Conservation (phyloP, 2,113 vertebrate genomes). For the Pao palembangensis region DNA sequence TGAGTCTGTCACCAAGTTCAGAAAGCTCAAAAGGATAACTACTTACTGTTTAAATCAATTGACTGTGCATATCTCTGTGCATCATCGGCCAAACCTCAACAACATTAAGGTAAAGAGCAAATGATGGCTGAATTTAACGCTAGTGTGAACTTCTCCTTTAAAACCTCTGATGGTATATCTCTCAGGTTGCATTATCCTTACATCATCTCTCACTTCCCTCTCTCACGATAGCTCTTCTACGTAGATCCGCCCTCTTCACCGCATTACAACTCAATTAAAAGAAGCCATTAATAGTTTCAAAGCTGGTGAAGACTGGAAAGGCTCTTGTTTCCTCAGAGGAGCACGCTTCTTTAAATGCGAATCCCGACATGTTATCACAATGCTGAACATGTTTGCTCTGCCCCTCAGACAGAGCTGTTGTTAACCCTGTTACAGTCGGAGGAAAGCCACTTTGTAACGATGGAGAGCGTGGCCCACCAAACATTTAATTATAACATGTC, state of each 20-base stretch:
- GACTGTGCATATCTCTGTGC: no score
- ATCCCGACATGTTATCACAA: not conserved
- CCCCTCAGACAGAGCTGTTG: conserved; percentile 2
- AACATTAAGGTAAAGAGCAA: no score
- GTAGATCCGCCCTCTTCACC: conserved; percentile 28
- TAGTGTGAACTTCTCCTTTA: conserved; percentile 7
- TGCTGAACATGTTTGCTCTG: conserved; percentile 7
- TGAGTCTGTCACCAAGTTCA: no score
- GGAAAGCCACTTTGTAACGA: not conserved
- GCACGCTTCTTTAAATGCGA: not conserved
- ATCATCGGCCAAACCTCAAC: no score
- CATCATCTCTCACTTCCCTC: conserved; percentile 46
- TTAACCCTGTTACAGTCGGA: conserved; percentile 14
- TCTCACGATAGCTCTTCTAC: conserved; percentile 11
- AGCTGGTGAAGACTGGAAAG: conserved; percentile 16
- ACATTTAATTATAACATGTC: not conserved
- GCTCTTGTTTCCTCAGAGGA: conserved; percentile 6
- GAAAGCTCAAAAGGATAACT: no score
- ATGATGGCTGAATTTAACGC: no score
- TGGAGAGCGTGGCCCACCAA: not conserved
- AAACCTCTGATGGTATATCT: conserved; percentile 40
- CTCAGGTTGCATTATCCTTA: conserved; percentile 64
- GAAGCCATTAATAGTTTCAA: conserved; percentile 28
- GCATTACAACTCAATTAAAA: conserved; percentile 24
- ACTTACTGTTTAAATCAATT: no score